Evolutionary conservation across 2,797 vertebrate species (phyloP).

Genomic region (Melopsittacus undulatus): DNA sequence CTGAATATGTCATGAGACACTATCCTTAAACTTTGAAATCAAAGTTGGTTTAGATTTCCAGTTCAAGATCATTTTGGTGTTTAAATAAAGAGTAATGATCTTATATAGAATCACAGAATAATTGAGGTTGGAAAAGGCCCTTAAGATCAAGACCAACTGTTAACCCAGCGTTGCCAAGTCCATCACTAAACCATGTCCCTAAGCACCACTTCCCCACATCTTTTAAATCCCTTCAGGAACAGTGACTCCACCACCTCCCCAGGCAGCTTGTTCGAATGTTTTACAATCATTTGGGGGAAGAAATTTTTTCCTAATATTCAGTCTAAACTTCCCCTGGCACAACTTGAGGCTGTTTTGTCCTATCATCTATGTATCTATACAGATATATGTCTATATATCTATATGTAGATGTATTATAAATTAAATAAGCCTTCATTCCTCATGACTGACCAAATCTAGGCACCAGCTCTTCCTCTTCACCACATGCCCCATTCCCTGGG

Average conservation of each 20-base stretch:
- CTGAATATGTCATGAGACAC: rapidly evolving
- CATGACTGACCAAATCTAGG: rapidly evolving
- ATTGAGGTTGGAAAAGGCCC: not conserved
- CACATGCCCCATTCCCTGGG: rapidly evolving
- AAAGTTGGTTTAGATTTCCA: not conserved
- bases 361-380: rapidly evolving
- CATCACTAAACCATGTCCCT: not conserved
- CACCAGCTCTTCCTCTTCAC: not conserved
- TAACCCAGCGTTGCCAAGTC: not conserved
- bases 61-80: not conserved
- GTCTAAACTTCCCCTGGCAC: not conserved
- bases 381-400: no score
- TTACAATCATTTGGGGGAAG: not conserved
- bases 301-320: not conserved
- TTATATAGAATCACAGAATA: not conserved
- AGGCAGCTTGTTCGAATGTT: not conserved
- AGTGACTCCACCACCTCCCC: not conserved
- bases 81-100: not conserved
- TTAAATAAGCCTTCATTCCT: not conserved
- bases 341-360: not conserved
- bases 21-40: not conserved
- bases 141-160: not conserved
- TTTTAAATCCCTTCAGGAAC: not conserved
- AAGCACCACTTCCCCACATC: rapidly evolving
- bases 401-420: not conserved